Conservation (phyloP, 2,113 vertebrate species). For the Zapus hudsonius region DNA sequence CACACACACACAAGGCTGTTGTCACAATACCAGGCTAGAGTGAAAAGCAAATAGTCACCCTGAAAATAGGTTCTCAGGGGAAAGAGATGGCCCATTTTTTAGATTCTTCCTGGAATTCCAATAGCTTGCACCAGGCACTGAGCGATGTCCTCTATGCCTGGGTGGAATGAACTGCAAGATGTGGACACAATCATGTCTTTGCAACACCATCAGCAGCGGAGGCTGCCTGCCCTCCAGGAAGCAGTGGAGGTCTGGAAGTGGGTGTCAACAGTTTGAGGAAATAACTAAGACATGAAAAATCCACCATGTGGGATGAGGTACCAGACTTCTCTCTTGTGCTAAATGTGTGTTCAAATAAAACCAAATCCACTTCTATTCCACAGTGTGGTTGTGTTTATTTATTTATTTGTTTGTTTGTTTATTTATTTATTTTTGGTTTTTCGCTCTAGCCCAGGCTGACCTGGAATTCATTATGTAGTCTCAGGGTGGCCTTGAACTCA, state of each 20-base stretch:
- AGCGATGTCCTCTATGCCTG: not conserved
- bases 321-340: not conserved
- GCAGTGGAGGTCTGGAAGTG: not conserved
- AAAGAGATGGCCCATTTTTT: not conserved
- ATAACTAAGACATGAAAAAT: not conserved
- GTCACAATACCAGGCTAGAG: accelerated
- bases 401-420: too few relatives aligned
- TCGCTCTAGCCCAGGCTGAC: too few relatives aligned
- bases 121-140: not conserved
- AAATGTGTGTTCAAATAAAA: not conserved
- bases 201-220: not conserved
- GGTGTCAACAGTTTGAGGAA: not conserved
- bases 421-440: too few relatives aligned
- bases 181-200: not conserved
- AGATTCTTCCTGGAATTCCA: not conserved
- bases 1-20: not conserved
- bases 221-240: not conserved
- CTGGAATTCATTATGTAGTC: too few relatives aligned
- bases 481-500: too few relatives aligned
- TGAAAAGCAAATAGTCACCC: not conserved
- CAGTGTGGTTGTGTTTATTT: not conserved
- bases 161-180: not conserved
- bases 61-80: not conserved
- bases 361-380: not conserved
- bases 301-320: too few relatives aligned